Base-by-base conservation (phyloP, 2,797 vertebrate genomes). In the Poecilia velifera region DNA sequence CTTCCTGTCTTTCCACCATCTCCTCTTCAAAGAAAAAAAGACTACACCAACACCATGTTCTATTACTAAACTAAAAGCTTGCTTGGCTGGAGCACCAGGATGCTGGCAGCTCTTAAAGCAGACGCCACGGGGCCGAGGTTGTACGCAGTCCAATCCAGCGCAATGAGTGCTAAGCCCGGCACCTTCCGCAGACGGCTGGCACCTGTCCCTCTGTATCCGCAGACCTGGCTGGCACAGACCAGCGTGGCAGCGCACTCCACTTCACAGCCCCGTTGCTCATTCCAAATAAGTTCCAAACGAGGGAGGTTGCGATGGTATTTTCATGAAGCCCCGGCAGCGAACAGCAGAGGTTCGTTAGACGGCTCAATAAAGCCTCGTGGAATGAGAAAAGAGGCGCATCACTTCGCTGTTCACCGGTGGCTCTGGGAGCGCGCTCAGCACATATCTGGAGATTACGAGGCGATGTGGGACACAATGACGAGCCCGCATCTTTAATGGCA, bases 291-390 rank as follows among this genome's bases (percentile, higher is more conserved):
- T 92, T 91, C 83, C 90, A 88, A 85, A 88, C 62, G 71, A 72
- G 76, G 79, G 84, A 78, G 81, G 76, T 79, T 80, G 84, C 89
- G 20, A 71, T 77, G 78, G 89, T n/a, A 80, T 94, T 93, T 90
- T 83, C 2, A 68, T 47, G 51, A 79, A 83, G 85, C 81, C 77
- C 82, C 70, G 46, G 84, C 77, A 89, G 80, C 80, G 86, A 86
- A 80, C 81, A 16, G 88, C 62, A 80, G 78, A 92, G 92, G 85
- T 94, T 94, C 93, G 93, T 94, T 94, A 94, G 87, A 94, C 87
- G 87, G 89, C 92, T 92, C 91, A 90, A 92, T 84, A 77, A 85
- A 90, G 89, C 82, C 90, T 49, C 41, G 89, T 91, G 92, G 93
- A 94, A 94, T 92, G 90, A 87, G 90, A 41, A 72, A 88, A 85